Evolutionary conservation across 2,797 vertebrate genomes (phyloP), one percentile per base, ranked within the genome.

Genomic region (Trichosurus vulpecula): DNA sequence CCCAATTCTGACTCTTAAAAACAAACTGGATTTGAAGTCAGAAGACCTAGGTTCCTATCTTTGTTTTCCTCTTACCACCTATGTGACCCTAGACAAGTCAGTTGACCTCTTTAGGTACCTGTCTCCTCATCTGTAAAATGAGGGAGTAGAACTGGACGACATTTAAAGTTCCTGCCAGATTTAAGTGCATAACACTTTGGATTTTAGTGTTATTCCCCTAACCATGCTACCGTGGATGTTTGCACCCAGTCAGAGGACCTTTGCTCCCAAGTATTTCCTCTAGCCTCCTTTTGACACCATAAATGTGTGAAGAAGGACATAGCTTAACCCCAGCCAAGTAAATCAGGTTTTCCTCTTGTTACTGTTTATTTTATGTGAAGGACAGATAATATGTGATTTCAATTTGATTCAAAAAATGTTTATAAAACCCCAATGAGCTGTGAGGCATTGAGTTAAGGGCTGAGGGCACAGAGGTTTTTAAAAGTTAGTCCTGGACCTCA

Each of bases 21-120:
- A 6, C 30, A 90, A 90, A 90, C 2, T 2, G 6, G 8, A 41
- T 89, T 13, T n/a, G 6, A 19, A 52, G 3, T n/a, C 93, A 95
- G 53, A 87, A 52, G 29, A n/a, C 47, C 52, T 31, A 5, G 0
- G 35, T 35, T 30, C 25, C 27, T 3, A 3, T 0, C 0, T 53
- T 47, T 10, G 19, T 56, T 8, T 0, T 11, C 0, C 0, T 52
- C 52, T 91, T 35, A 31, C 52, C 90, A 55, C 41, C 41, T 47
- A 27, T 4, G 74, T 87, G 41, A 1, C 10, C n/a, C 54, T 52
- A 16, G 35, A 29, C 52, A 41, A 19, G 8, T 9, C 47, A 66
- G 6, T 9, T 13, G 57, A 56, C 47, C n/a, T 41, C 58, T 2
- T 29, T 6, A 74, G 52, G 52, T 22, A 31, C 91, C 93, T 10